Evolutionary conservation across 1,140 invertebrate species (phyloP).

Genomic region (Aphelinus certus): DNA sequence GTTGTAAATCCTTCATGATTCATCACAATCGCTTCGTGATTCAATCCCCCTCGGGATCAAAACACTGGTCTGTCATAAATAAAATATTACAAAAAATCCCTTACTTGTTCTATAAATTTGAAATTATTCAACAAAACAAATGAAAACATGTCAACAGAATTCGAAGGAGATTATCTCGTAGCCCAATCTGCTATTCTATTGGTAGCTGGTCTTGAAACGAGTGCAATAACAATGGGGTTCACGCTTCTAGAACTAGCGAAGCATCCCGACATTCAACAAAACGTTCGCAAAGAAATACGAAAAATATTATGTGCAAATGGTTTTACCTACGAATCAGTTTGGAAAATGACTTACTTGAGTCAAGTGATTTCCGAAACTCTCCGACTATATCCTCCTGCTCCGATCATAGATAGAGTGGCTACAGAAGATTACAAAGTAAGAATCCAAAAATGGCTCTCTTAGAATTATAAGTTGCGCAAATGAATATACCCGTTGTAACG

Average conservation of each 20-base stretch:
- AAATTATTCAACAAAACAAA: too few species aligned
- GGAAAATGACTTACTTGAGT: slow-evolving; percentile 56
- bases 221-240: slow-evolving; percentile 62
- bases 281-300: slow-evolving; percentile 70
- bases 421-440: slow-evolving; percentile 59
- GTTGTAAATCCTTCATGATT: too few species aligned
- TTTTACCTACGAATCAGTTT: slow-evolving; percentile 52
- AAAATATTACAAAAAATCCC: too few species aligned
- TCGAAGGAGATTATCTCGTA: slow-evolving; percentile 51
- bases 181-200: slow-evolving; percentile 52
- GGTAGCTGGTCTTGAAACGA: slow-evolving; percentile 69
- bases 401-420: slow-evolving; percentile 66
- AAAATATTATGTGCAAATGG: slow-evolving; percentile 50
- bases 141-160: slow-evolving; percentile 43
- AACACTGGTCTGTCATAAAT: too few species aligned
- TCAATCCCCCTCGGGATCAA: too few species aligned
- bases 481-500: neutral
- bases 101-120: too few species aligned
- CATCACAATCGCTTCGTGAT: too few species aligned
- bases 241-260: slow-evolving; percentile 61
- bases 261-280: slow-evolving; percentile 54
- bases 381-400: slow-evolving; percentile 71
- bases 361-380: slow-evolving; percentile 57
- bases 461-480: neutral
- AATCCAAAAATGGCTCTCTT: neutral